These are phyloP conservation scores for Calameuta filiformis DNA, from an alignment of 2,888 invertebrate genomes.

Conservation along the genomic window DNA sequence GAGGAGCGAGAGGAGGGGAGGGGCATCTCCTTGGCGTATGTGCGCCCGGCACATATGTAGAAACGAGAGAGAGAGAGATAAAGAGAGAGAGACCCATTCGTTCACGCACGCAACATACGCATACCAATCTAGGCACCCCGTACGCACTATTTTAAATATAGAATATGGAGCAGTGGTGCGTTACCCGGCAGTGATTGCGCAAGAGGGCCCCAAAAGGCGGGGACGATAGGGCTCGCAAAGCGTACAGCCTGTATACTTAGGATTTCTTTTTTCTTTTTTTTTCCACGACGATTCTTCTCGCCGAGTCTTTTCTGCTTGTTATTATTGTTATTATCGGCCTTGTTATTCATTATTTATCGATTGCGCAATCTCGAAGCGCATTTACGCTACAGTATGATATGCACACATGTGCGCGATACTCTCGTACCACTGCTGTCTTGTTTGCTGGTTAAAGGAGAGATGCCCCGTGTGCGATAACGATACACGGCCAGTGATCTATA, in stretches of 20 bases:
- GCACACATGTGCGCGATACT: background rate
- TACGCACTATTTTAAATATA: constrained; percentile 56
- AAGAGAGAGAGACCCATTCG: background rate
- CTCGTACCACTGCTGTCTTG: background rate
- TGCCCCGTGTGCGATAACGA: background rate
- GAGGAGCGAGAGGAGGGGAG: constrained; percentile 18
- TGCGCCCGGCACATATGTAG: constrained; percentile 4
- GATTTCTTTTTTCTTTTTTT: background rate
- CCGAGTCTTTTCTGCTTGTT: background rate
- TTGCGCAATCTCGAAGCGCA: background rate
- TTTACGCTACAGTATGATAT: background rate
- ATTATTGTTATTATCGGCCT: background rate
- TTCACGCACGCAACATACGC: constrained; percentile 35
- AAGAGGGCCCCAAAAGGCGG: constrained; percentile 18
- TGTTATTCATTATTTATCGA: background rate
- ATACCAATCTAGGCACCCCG: background rate
- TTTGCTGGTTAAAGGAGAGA: background rate
- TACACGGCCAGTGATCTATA: background rate
- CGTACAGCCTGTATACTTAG: background rate
- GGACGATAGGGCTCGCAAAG: constrained; percentile 10
- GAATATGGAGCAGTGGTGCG: constrained; percentile 60
- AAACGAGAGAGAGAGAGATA: background rate
- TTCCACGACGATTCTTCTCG: too few relatives aligned
- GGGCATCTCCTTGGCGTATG: constrained; percentile 20
- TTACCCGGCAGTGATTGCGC: constrained; percentile 35